Conservation (phyloP, 2,113 vertebrate species). For the Cervus canadensis region DNA sequence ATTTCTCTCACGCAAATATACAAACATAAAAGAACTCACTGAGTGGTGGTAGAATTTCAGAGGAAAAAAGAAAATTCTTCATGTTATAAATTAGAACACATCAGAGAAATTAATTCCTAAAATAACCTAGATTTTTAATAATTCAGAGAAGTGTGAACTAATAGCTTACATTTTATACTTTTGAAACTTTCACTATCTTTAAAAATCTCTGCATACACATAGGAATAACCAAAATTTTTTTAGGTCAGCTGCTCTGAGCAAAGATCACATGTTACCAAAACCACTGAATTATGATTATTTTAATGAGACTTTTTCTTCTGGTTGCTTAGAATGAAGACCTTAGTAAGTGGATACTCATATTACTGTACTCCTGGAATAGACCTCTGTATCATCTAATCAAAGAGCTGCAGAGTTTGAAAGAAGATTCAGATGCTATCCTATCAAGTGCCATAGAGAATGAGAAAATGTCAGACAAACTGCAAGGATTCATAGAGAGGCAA, state of each 20-base stretch:
- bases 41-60: not conserved
- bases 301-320: not conserved
- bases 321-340: not conserved
- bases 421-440: not conserved
- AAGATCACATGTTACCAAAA: not conserved
- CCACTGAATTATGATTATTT: not conserved
- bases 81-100: not conserved
- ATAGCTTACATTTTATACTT: not conserved
- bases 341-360: not conserved
- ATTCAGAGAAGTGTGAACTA: fast-evolving
- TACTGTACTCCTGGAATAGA: not conserved
- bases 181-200: not conserved
- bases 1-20: not conserved
- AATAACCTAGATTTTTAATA: not conserved
- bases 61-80: not conserved
- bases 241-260: not conserved
- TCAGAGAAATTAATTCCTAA: not conserved
- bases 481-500: not conserved
- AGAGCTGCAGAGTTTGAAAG: not conserved
- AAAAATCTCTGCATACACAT: not conserved
- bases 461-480: not conserved
- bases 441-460: not conserved
- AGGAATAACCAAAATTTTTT: not conserved
- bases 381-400: not conserved
- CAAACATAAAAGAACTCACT: not conserved